Evolutionary conservation across 2,888 invertebrate species (phyloP).

Genomic region (Oligia latruncula): DNA sequence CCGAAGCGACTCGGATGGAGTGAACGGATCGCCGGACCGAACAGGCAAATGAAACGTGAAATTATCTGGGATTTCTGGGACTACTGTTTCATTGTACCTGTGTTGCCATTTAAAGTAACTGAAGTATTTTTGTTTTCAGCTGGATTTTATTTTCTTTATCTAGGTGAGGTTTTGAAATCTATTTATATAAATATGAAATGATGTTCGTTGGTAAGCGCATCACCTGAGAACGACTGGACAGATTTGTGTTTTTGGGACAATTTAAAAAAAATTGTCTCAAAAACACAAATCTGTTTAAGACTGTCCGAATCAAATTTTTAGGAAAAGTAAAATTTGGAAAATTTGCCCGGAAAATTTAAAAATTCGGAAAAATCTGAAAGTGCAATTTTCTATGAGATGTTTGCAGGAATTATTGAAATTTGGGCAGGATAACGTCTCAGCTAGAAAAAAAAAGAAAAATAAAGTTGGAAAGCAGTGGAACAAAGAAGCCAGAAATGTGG

Average conservation of each 20-base stretch:
- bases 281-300: no score
- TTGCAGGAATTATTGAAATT: no score
- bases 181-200: not conserved
- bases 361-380: no score
- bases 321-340: not conserved
- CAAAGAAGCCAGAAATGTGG: no score
- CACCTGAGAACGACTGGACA: no score
- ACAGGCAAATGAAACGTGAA: conserved; percentile 64
- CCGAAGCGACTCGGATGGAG: conserved; percentile 6
- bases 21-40: conserved; percentile 31
- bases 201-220: not conserved
- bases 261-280: no score
- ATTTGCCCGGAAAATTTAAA: no score
- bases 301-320: no score
- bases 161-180: not conserved
- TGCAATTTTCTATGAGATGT: no score
- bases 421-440: no score
- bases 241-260: not conserved
- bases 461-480: no score
- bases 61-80: conserved; percentile 50
- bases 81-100: conserved; percentile 2
- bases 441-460: no score
- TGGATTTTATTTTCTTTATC: not conserved
- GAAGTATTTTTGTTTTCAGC: conserved; percentile 14
- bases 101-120: conserved; percentile 25